Evolutionary conservation across 2,797 vertebrate genomes (phyloP).

Genomic region (Artibeus jamaicensis): DNA sequence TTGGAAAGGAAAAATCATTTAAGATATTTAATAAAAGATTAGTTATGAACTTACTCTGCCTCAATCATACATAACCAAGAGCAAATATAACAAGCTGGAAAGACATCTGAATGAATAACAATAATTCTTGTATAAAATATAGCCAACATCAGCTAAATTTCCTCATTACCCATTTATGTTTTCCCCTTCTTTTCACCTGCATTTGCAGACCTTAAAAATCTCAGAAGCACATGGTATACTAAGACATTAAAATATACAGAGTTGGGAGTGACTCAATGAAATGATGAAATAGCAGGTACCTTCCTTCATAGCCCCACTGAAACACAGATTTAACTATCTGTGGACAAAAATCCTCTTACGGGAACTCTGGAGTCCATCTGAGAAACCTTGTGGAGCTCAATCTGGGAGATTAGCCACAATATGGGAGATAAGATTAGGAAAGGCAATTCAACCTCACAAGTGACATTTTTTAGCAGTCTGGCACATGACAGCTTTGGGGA

Average conservation of each 20-base stretch:
- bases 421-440: background rate
- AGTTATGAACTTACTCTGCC: constrained; percentile 65
- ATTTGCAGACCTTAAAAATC: background rate
- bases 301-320: background rate
- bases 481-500: background rate
- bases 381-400: background rate
- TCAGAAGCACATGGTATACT: background rate
- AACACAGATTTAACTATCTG: background rate
- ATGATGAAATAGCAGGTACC: background rate
- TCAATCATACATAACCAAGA: constrained; percentile 64
- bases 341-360: background rate
- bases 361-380: background rate
- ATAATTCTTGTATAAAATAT: constrained; percentile 58
- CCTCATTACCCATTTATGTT: background rate
- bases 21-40: constrained; percentile 50
- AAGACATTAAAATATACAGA: background rate
- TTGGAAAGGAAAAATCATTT: background rate
- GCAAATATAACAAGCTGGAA: constrained; percentile 53
- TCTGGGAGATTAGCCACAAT: background rate
- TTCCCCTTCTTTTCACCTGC: background rate
- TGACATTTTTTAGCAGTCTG: background rate
- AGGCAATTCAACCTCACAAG: background rate
- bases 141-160: background rate
- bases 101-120: constrained; percentile 59
- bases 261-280: background rate